Conservation (phyloP, 2,797 vertebrate genomes). For the Aulostomus chinensis region DNA sequence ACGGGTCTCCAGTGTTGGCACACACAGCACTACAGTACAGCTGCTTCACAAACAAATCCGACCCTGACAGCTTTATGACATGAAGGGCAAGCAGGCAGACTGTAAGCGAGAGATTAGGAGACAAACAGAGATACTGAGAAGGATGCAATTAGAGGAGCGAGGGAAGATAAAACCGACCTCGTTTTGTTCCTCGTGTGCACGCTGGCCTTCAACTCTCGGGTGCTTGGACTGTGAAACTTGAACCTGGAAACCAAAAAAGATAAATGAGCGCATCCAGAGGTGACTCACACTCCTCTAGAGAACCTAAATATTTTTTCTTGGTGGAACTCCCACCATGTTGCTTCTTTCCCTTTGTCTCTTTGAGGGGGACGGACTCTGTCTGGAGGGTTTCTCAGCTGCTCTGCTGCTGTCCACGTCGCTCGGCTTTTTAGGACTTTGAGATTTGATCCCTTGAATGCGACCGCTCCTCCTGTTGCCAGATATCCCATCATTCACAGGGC, state of each 20-base stretch:
- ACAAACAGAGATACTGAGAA: not conserved
- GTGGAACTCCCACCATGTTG: constrained; percentile 50
- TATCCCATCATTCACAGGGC: constrained; percentile 44
- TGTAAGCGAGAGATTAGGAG: not conserved
- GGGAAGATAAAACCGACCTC: constrained; percentile 38
- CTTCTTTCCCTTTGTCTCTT: constrained; percentile 33
- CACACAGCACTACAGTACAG: constrained; percentile 9
- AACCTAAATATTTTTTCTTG: not conserved
- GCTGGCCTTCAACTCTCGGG: constrained; percentile 25
- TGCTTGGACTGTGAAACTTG: constrained; percentile 40
- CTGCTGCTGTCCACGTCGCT: constrained; percentile 11
- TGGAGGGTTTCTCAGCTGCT: constrained; percentile 29
- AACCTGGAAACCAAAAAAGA: constrained; percentile 40
- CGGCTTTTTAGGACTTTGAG: constrained; percentile 15
- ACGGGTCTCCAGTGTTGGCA: constrained; percentile 34
- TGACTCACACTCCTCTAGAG: not conserved
- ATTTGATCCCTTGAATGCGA: constrained; percentile 42
- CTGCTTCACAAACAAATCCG: constrained; percentile 25
- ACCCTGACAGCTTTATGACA: not conserved
- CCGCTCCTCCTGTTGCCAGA: constrained; percentile 45
- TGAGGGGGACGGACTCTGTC: constrained; percentile 34
- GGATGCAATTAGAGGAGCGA: not conserved
- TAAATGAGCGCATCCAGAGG: not conserved
- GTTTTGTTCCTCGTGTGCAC: constrained; percentile 11
- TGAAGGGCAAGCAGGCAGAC: not conserved